Conservation (phyloP, 2,113 vertebrate genomes). For the Elaphurus davidianus region DNA sequence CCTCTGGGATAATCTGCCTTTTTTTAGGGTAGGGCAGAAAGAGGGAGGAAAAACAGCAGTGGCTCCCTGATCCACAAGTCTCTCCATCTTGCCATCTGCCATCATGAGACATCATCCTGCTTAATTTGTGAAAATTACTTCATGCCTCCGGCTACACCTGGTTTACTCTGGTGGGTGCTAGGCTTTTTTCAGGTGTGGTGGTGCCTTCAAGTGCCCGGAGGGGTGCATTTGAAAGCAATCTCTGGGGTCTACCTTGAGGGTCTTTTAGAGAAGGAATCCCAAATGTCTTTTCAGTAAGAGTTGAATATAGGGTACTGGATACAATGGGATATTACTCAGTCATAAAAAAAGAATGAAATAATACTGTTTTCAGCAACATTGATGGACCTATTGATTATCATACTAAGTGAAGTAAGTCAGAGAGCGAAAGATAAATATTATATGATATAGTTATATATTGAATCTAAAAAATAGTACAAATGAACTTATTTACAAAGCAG, state of each 20-base stretch:
- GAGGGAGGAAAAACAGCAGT: background rate
- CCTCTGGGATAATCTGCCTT: background rate
- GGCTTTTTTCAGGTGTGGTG: background rate
- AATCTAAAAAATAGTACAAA: background rate
- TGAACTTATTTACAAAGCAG: background rate
- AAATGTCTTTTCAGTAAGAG: background rate
- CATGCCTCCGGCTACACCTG: background rate
- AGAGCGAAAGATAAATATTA: background rate
- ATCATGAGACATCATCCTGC: background rate
- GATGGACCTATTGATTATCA: background rate
- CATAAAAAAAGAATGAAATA: background rate
- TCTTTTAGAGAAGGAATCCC: background rate
- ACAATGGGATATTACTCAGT: background rate
- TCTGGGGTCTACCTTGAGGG: background rate
- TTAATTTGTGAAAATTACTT: background rate
- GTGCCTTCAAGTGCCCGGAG: background rate
- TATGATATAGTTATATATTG: background rate
- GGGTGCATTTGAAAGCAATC: background rate
- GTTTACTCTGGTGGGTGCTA: background rate
- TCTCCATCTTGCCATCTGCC: background rate
- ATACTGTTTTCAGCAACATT: background rate
- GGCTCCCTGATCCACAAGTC: background rate
- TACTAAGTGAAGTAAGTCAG: background rate
- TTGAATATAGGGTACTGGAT: background rate
- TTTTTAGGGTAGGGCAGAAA: background rate